These are phyloP conservation scores for Plutomurus gul DNA, from an alignment of 1,140 invertebrate genomes.

Conservation along the genomic window DNA sequence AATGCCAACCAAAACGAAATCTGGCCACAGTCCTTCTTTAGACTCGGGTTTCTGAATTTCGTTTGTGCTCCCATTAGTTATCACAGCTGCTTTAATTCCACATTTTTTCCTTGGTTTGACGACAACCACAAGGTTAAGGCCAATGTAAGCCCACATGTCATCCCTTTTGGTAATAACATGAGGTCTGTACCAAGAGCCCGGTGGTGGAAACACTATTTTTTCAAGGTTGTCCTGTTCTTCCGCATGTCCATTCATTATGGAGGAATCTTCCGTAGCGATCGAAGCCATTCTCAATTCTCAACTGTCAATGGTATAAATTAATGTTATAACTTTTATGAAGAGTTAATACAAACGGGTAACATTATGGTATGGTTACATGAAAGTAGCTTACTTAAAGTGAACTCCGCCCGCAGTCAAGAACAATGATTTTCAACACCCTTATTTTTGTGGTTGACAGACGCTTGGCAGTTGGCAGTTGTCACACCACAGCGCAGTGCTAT, in stretches of 20 bases:
- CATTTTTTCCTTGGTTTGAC: slow-evolving; percentile 5
- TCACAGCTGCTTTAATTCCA: neutral
- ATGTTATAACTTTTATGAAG: too few relatives aligned
- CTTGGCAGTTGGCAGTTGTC: too few relatives aligned
- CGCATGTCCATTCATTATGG: neutral
- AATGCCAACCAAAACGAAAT: slow-evolving; percentile 36
- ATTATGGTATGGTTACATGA: too few relatives aligned
- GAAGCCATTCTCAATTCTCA: neutral
- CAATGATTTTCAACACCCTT: too few relatives aligned
- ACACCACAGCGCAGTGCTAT: too few relatives aligned
- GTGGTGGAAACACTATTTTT: slow-evolving; percentile 45
- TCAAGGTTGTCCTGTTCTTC: neutral
- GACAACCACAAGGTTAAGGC: slow-evolving; percentile 23
- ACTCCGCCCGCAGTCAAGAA: too few relatives aligned
- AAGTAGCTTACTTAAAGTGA: too few relatives aligned
- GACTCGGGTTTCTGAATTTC: neutral
- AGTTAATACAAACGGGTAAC: too few relatives aligned
- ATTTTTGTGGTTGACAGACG: too few relatives aligned
- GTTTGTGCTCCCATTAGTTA: neutral
- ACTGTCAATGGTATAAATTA: too few relatives aligned
- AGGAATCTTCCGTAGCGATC: neutral
- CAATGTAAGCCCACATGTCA: slow-evolving; percentile 48
- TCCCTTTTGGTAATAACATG: slow-evolving; percentile 23
- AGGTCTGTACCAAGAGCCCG: slow-evolving; percentile 37
- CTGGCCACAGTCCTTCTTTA: slow-evolving; percentile 35